Percentiles rank a stretch among this genome's conserved stretches.
phyloP scores from a whole-genome alignment of 2,797 vertebrate genomes.

The Poecilia velifera region DNA sequence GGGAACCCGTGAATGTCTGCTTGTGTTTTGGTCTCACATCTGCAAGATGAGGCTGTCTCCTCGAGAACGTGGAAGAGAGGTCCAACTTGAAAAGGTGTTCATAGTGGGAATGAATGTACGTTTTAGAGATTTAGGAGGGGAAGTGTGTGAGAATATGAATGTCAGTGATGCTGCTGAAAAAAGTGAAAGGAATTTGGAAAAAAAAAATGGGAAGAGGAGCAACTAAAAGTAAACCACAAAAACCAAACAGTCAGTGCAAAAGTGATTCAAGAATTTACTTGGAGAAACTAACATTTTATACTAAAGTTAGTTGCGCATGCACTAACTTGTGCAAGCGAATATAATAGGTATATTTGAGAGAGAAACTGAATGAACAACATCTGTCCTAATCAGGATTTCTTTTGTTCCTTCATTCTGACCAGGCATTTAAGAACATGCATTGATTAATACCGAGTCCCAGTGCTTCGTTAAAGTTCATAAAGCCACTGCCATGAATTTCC shows the following conservation, averaged over 20 bases:
- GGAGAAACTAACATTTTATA: neutral
- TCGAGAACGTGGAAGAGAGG: neutral
- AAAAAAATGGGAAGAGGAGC: neutral
- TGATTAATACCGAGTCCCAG: neutral
- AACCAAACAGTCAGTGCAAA: neutral
- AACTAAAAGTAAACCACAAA: neutral
- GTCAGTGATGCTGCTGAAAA: neutral
- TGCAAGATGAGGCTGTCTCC: neutral
- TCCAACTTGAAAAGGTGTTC: neutral
- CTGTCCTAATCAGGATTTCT: neutral
- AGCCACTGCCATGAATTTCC: neutral
- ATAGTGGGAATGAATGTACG: neutral
- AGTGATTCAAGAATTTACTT: neutral
- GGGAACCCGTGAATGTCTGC: conserved; percentile 26
- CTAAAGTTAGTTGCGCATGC: neutral
- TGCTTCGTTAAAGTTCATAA: neutral
- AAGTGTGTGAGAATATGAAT: neutral
- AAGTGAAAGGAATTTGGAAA: neutral
- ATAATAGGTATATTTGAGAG: neutral
- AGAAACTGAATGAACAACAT: neutral
- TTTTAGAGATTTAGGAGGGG: neutral
- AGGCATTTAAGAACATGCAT: neutral
- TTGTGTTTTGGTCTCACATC: neutral
- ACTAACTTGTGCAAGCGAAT: neutral
- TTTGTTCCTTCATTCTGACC: neutral